Evolutionary conservation across 2,797 vertebrate genomes (phyloP), one percentile per base, ranked within the genome.

Genomic region (Oreochromis grahami): DNA sequence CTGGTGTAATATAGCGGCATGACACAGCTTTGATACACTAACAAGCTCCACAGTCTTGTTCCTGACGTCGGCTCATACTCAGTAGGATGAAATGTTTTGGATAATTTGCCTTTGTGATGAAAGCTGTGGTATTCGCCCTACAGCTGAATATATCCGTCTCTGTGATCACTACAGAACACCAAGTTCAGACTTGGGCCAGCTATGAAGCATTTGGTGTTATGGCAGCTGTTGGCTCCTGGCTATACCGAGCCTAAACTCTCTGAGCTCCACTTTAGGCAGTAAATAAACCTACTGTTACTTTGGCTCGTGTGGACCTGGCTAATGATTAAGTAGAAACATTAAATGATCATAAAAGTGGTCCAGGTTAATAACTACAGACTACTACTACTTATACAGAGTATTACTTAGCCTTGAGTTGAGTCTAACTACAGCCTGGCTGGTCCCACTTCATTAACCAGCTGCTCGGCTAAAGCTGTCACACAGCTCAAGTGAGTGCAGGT

Each of bases 51-150:
- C 63, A 43, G 7, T 68, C 36, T 24, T 68, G 63, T 41, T 68
- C n/a, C 24, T 24, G 36, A 24, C 5, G n/a, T 63, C 1, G 2
- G 19, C 1, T 63, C 32, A 38, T 63, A 2, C 58, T 36, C 10
- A 38, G 10, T 0, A 38, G 32, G 58, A 36, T 63, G 6, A 63
- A 63, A 12, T 65, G 19, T 21, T 63, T 65, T 7, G 29, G 60
- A 38, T 38, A 38, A 65, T 13, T 36, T 0, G 0, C 60, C 60
- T 65, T 38, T 65, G 58, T 2, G 32, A 36, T 63, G 32, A 63
- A 63, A 36, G 58, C 3, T 36, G 60, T 14, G 1, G 7, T 63
- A 58, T 58, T 58, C 0, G 1, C 26, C 29, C 0, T 2, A 13
- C 60, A 65, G 34, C 60, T 21, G 34, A 65, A 21, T 21, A 21